A percentile compares a stretch with the other conserved stretches of the same genome.
Evolutionary conservation across 2,113 vertebrate species (phyloP).

Genomic region (Nannobrachium achirus): DNA sequence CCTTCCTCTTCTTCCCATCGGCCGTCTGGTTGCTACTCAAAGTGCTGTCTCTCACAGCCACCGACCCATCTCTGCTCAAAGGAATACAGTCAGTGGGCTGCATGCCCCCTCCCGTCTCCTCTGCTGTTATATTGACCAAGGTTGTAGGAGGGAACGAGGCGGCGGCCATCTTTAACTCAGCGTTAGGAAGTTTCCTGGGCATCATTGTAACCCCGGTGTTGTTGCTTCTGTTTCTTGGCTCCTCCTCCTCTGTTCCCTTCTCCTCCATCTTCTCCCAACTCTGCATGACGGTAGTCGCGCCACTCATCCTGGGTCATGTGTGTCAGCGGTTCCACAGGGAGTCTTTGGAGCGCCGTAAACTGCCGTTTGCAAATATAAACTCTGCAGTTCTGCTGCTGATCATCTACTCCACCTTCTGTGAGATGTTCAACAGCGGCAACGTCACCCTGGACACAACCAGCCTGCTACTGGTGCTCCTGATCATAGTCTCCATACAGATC

Average conservation of each 20-base stretch:
- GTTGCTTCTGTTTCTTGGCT: conserved; percentile 94
- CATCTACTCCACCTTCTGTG: conserved; percentile 98
- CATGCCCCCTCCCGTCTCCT: conserved; percentile 98
- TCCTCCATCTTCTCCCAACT: conserved; percentile 98
- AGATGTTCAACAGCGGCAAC: conserved; percentile 92
- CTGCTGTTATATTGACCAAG: conserved; percentile 97
- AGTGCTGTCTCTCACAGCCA: conserved; percentile 86
- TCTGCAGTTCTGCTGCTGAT: conserved; percentile 96
- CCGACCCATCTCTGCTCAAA: conserved; percentile 94
- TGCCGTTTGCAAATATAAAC: conserved; percentile 90
- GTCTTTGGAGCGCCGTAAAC: conserved; percentile 90
- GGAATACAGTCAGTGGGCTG: conserved; percentile 98
- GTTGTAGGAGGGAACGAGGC: conserved; percentile 98
- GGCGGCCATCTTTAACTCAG: conserved; percentile 94
- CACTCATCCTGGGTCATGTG: conserved; percentile 94
- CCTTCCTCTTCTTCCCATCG: conserved; percentile 91
- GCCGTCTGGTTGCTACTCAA: conserved; percentile 91
- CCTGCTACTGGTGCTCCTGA: conserved; percentile 88
- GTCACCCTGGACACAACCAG: conserved; percentile 92
- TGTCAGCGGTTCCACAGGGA: conserved; percentile 90
- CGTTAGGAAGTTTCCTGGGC: conserved; percentile 98
- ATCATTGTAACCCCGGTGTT: conserved; percentile 92
- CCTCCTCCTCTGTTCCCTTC: conserved; percentile 95
- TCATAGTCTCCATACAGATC: conserved; percentile 95
- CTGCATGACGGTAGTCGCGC: conserved; percentile 96